Base-by-base conservation (phyloP, 2,113 vertebrate genomes). In the Andinoacara biseriatus region DNA sequence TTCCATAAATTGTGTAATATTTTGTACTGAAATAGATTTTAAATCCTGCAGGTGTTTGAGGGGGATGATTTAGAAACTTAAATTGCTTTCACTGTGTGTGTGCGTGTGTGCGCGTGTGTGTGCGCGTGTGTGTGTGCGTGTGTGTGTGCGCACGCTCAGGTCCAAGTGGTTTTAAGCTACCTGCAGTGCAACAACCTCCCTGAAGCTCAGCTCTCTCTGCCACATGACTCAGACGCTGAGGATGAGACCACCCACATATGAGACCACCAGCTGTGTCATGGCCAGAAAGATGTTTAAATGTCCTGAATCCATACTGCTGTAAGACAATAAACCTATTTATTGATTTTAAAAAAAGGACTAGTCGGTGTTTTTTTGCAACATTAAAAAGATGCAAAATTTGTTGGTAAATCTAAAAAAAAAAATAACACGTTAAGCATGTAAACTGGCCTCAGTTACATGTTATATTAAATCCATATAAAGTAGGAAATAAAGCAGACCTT, bases 101-200 rank as follows among this genome's bases (percentile, higher is more conserved):
- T 91, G 76, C 86, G 74, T 83, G 18, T 67, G 2, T 33, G 35
- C 9, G 35, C 9, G 35, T 35, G 35, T 35, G 35, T 35, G 35
- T 35, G 26, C 13, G 7, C 57, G 29, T 52, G 14, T 9, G 10
- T 26, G 20, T 29, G 11, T 61, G 24, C 40, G 2, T 69, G 3
- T 74, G 2, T 87, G 22, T 86, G 33, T 90, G 75, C 86, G 76
- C 83, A 20, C 65, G 3, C 40, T 80, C 86, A 96, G 95, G 95
- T 95, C 76, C 95, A 95, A 65, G 95, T 95, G 67, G 80, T 95
- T 80, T 93, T 86, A 78, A 80, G 75, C 72, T 96, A 94, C 87
- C 94, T 96, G 83, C 93, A 94, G 91, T 94, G 92, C 84, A 80
- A 87, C 52, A 86, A 91, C 85, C 94, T 96, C 65, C 94, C 95